Base-by-base conservation (phyloP, 2,797 vertebrate genomes). In the Eurystomus glaucurus region DNA sequence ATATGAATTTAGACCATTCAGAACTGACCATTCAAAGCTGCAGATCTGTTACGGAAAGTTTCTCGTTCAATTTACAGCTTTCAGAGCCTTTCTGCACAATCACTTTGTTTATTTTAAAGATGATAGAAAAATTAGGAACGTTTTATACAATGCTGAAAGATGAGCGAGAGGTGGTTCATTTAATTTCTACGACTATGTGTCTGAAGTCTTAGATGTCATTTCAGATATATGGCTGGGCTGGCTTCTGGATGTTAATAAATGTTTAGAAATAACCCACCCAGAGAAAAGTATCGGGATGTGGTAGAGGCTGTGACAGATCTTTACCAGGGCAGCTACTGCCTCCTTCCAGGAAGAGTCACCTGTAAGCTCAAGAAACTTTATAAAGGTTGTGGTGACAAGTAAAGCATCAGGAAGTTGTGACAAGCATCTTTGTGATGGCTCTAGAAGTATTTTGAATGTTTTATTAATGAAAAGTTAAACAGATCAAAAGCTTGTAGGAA, bases 251-350 rank as follows among this genome's bases (percentile, higher is more conserved):
- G 95, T 88, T 97, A 94, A 97, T 75, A 92, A 94, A 71, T 66
- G 31, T 72, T 97, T 93, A 88, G 93, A 93, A 97, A 95, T 91
- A 92, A 98, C 88, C 95, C 17, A 39, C 84, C 94, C 52, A n/a
- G 86, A 84, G 85, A 95, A 81, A 97, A 96, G 87, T 69, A 86
- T 85, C 62, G 94, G 85, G 69, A 95, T 62, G 54, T 81, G 77
- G 94, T 50, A 15, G 87, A 68, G 65, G 95, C 93, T 69, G 77
- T 64, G 89, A 78, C 17, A 69, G 93, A 46, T 85, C 65, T 96
- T 92, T 97, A 88, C 85, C 93, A 88, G 85, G 75, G 61, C 64
- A 17, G 83, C 90, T 94, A 74, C 76, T 94, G 91, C 87, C 83
- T 90, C 68, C 68, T 96, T 90, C 72, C 92, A 80, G 61, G 48